Evolutionary conservation across 2,888 invertebrate species (phyloP).

Genomic region (Eulithis testata): DNA sequence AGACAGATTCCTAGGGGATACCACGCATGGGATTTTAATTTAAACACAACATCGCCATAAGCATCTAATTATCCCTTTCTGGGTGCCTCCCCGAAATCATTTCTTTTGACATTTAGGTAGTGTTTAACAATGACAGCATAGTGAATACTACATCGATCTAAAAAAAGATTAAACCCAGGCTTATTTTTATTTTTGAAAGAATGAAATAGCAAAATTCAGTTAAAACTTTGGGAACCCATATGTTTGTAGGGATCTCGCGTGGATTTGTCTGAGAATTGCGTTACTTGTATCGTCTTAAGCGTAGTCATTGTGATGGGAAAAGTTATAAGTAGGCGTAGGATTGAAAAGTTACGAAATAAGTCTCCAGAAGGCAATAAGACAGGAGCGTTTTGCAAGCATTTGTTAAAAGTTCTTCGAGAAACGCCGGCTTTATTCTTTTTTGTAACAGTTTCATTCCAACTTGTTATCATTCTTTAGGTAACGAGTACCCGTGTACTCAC

Average conservation of each 20-base stretch:
- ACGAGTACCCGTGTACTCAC: slow-evolving; percentile 16
- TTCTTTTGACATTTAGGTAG: too few relatives aligned
- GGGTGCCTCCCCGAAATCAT: too few relatives aligned
- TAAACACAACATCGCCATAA: too few relatives aligned
- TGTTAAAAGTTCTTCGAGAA: slow-evolving; percentile 60
- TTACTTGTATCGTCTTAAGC: slow-evolving; percentile 72
- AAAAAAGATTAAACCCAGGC: background rate
- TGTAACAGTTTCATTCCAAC: slow-evolving; percentile 41
- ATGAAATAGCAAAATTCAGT: slow-evolving; percentile 47
- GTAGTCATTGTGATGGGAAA: slow-evolving; percentile 73
- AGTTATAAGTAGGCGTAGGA: slow-evolving; percentile 71
- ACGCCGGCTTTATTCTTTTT: slow-evolving; percentile 50
- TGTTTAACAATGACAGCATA: too few relatives aligned
- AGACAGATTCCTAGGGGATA: too few relatives aligned
- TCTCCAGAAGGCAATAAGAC: slow-evolving; percentile 64
- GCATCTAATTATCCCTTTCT: too few relatives aligned
- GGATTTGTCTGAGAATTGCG: slow-evolving; percentile 60
- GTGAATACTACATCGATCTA: too few relatives aligned
- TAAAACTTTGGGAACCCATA: slow-evolving; percentile 49
- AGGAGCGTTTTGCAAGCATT: slow-evolving; percentile 64
- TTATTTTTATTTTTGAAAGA: slow-evolving; percentile 33
- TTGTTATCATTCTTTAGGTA: slow-evolving; percentile 39
- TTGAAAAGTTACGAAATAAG: slow-evolving; percentile 71
- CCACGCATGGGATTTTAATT: too few relatives aligned
- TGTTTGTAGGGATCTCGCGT: slow-evolving; percentile 53